Evolutionary conservation across 2,888 invertebrate species (phyloP).

Genomic region (Onchidella celtica): DNA sequence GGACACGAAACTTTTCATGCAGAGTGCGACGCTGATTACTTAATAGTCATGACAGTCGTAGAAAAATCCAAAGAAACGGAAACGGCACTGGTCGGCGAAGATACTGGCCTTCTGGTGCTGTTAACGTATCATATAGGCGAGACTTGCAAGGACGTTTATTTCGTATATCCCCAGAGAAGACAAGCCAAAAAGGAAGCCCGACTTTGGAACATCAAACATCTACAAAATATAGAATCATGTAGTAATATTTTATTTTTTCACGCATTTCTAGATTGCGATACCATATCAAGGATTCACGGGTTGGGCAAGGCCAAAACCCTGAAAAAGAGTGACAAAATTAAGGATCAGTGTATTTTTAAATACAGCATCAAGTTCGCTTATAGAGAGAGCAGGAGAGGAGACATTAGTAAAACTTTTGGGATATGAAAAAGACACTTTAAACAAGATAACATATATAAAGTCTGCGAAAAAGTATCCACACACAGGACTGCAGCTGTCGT

Average conservation of each 20-base stretch:
- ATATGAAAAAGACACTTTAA: background rate
- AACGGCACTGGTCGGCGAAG: conserved; percentile 47
- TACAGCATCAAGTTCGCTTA: background rate
- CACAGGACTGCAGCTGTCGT: background rate
- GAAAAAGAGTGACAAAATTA: background rate
- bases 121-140: conserved; percentile 31
- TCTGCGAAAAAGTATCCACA: background rate
- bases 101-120: conserved; percentile 57
- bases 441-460: background rate
- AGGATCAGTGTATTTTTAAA: background rate
- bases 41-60: conserved; percentile 59
- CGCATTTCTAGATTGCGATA: background rate
- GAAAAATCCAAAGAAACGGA: conserved; percentile 12
- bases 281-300: background rate
- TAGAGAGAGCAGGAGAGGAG: background rate
- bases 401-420: background rate
- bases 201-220: background rate
- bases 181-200: background rate
- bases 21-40: conserved; percentile 62
- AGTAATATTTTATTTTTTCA: background rate
- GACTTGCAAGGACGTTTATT: background rate
- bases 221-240: background rate
- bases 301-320: background rate
- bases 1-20: conserved; percentile 55
- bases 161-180: background rate